A percentile compares a stretch with the other conserved stretches of the same genome.
phyloP scores from a whole-genome alignment of 37 sponge, comb jelly and placozoan species.

The Hormiphora californensis region DNA sequence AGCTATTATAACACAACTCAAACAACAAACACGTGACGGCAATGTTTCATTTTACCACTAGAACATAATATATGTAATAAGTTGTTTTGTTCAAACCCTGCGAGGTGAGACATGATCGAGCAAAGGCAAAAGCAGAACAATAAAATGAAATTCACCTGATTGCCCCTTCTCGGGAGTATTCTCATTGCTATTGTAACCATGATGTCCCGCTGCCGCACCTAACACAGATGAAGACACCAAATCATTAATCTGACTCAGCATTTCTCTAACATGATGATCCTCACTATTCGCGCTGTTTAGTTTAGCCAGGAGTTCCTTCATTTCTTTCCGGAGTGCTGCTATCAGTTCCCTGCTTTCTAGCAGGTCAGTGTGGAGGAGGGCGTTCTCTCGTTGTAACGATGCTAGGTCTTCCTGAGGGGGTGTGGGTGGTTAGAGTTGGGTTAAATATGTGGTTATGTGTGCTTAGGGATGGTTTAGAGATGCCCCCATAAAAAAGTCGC shows the following conservation, averaged over 20 bases:
- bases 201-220: no score
- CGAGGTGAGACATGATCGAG: no score
- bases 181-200: no score
- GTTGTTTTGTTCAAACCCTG: no score
- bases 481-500: neutral
- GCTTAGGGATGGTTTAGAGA: neutral
- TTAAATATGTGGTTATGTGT: neutral
- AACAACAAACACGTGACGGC: no score
- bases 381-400: neutral
- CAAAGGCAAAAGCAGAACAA: no score
- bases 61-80: no score
- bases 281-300: neutral
- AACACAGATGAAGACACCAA: neutral
- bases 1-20: no score
- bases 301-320: conserved; percentile 10
- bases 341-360: neutral
- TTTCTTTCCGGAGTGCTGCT: neutral
- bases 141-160: no score
- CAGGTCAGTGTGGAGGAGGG: neutral
- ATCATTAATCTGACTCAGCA: neutral
- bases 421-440: neutral
- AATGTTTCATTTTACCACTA: no score
- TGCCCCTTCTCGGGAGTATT: no score
- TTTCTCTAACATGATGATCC: conserved; percentile 14
- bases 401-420: conserved; percentile 9